phyloP scores from a whole-genome alignment of 2,797 vertebrate species.

The Danio albolineatus region DNA sequence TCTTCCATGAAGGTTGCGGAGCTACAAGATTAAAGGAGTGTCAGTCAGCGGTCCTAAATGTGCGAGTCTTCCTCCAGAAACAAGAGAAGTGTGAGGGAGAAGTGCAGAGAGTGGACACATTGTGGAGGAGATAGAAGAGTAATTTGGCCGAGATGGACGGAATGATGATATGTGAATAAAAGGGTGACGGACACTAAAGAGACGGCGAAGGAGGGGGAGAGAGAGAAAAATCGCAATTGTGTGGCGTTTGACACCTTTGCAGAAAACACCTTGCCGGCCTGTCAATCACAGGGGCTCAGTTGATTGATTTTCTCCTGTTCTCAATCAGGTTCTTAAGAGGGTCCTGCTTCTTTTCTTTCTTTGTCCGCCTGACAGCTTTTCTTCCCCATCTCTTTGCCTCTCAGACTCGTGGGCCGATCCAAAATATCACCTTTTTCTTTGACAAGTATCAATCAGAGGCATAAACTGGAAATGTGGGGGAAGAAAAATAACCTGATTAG shows the following conservation, averaged over 20 bases:
- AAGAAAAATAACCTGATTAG: too few species aligned
- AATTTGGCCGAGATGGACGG: conserved; percentile 71
- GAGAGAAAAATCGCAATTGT: conserved; percentile 74
- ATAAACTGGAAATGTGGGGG: conserved; percentile 36
- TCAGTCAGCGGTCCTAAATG: conserved; percentile 74
- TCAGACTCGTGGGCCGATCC: conserved; percentile 29
- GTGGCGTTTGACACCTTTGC: conserved; percentile 80
- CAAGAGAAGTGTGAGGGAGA: conserved; percentile 53
- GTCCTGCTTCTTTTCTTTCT: conserved; percentile 65
- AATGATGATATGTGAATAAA: conserved; percentile 71
- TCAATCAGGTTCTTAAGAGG: conserved; percentile 79
- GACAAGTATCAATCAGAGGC: conserved; percentile 51
- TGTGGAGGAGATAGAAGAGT: conserved; percentile 46
- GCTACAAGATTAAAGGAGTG: conserved; percentile 79
- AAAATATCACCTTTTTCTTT: conserved; percentile 51
- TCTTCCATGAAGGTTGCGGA: conserved; percentile 75
- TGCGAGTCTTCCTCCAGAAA: conserved; percentile 57
- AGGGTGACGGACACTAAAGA: conserved; percentile 65
- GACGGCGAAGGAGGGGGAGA: conserved; percentile 57
- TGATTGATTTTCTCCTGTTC: conserved; percentile 83
- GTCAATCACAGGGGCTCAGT: conserved; percentile 75
- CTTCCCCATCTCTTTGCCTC: conserved; percentile 21
- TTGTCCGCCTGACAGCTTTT: conserved; percentile 63
- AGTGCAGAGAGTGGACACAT: conserved; percentile 68
- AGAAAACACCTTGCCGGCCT: conserved; percentile 80